A percentile compares a stretch with the other conserved stretches of the same genome.
phyloP scores from a whole-genome alignment of 2,888 invertebrate genomes.

The Leucophenga maculata region DNA sequence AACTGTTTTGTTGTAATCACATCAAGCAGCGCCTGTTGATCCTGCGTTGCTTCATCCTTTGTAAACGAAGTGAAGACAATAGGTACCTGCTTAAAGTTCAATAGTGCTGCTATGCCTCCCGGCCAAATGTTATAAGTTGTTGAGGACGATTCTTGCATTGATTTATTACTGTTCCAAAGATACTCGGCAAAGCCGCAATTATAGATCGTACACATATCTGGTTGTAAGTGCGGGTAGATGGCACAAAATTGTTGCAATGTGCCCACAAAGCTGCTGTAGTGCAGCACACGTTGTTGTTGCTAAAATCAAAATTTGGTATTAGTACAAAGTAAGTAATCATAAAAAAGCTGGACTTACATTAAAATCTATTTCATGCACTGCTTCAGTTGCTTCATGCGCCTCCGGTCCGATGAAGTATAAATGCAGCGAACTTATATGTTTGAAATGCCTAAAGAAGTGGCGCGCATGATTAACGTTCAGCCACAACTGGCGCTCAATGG shows the following conservation, averaged over 20 bases:
- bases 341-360: neutral
- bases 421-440: neutral
- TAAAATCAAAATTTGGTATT: too few species aligned
- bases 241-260: neutral
- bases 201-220: neutral
- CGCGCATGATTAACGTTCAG: neutral
- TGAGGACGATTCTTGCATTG: neutral
- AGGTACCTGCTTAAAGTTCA: neutral
- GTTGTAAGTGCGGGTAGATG: neutral
- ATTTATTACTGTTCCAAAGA: neutral
- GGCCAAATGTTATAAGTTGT: neutral
- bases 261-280: neutral
- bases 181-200: slow-evolving; percentile 1
- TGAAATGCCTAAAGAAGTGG: neutral
- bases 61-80: neutral
- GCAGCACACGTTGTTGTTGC: too few species aligned
- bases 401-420: slow-evolving; percentile 7
- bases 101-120: neutral
- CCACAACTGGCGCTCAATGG: neutral
- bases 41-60: neutral
- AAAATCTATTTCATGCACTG: neutral
- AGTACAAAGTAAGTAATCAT: too few species aligned
- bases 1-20: neutral
- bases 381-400: neutral
- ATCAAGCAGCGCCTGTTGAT: neutral